Conservation (phyloP, 2,888 invertebrate genomes). For the Cordilura impudica region DNA sequence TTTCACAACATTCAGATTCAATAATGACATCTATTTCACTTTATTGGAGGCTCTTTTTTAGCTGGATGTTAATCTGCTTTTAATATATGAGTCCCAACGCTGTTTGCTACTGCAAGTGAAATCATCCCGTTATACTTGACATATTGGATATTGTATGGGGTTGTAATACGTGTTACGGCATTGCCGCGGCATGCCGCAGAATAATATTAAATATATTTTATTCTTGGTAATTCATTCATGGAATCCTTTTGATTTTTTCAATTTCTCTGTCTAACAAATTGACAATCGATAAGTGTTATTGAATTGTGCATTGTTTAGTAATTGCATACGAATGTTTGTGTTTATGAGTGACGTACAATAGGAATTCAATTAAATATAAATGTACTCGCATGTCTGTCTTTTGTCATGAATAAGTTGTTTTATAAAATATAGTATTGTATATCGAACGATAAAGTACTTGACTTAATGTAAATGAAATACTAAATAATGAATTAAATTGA, state of each 20-base stretch:
- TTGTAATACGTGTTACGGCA: too few relatives aligned
- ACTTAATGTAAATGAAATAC: neutral
- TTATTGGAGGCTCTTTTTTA: too few relatives aligned
- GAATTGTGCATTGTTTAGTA: neutral
- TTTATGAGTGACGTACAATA: slow-evolving; percentile 6
- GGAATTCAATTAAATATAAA: slow-evolving; percentile 25
- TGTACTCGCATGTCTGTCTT: neutral
- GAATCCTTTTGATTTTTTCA: neutral
- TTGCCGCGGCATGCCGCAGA: too few relatives aligned
- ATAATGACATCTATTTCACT: too few relatives aligned
- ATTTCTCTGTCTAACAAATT: neutral
- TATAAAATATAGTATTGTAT: neutral
- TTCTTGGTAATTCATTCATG: neutral
- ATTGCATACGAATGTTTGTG: slow-evolving; percentile 1
- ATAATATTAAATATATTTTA: too few relatives aligned
- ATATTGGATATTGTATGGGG: too few relatives aligned
- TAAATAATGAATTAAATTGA: neutral
- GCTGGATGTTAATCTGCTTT: too few relatives aligned
- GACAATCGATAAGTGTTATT: neutral
- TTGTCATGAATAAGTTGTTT: neutral
- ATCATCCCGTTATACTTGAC: too few relatives aligned
- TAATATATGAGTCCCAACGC: too few relatives aligned
- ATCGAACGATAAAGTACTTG: neutral
- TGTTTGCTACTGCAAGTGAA: too few relatives aligned
- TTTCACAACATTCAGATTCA: too few relatives aligned